phyloP scores from a whole-genome alignment of 2,113 vertebrate genomes.

The Carassius carassius region DNA sequence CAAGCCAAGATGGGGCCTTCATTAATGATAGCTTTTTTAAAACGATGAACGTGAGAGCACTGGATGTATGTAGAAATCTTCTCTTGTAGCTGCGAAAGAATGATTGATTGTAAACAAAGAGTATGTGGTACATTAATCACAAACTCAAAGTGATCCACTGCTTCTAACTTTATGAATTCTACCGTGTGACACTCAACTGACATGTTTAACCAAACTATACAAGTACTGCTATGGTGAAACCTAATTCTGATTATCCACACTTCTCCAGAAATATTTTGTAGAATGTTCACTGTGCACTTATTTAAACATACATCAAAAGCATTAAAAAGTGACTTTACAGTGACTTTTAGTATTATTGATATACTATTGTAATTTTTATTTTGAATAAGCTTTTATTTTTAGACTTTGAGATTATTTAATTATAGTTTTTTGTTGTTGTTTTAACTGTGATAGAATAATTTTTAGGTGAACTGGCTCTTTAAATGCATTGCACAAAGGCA shows the following conservation, averaged over 20 bases:
- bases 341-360: background rate
- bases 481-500: background rate
- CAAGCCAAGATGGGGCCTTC: background rate
- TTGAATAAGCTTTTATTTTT: background rate
- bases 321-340: background rate
- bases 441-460: too few relatives aligned
- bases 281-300: background rate
- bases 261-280: background rate
- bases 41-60: background rate
- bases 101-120: background rate
- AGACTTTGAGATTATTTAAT: too few relatives aligned
- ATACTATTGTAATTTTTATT: background rate
- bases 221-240: too few relatives aligned
- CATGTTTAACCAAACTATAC: background rate
- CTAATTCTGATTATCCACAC: too few relatives aligned
- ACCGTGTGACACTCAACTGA: background rate
- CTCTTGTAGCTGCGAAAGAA: background rate
- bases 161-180: background rate
- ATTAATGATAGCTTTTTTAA: background rate
- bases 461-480: background rate
- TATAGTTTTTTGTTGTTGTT: too few relatives aligned
- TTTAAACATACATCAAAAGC: too few relatives aligned
- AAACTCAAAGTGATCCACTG: background rate
- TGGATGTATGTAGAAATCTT: background rate
- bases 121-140: too few relatives aligned